Evolutionary conservation across 2,797 vertebrate species (phyloP).

Genomic region (Pangasius sanitwongsei): DNA sequence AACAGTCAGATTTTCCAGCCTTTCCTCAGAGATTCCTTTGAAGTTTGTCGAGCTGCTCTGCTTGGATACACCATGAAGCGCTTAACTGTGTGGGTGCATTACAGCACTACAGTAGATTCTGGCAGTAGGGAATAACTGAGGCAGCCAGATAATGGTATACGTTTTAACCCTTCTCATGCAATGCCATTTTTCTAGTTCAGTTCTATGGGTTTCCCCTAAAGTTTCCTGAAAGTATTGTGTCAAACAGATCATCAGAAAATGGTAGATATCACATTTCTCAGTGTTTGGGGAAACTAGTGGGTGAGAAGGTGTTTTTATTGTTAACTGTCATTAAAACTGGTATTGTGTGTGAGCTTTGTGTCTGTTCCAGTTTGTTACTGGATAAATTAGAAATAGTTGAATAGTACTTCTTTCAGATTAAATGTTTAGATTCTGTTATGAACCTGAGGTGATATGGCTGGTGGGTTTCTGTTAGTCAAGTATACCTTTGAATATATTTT

Average conservation of each 20-base stretch:
- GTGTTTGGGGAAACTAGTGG: slow-evolving; percentile 2
- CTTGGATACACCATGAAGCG: slow-evolving; percentile 27
- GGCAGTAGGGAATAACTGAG: slow-evolving; percentile 14
- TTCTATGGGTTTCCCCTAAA: slow-evolving; percentile 41
- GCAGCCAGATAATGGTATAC: slow-evolving; percentile 5
- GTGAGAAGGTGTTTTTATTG: neutral
- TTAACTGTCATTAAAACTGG: neutral
- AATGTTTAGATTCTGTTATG: neutral
- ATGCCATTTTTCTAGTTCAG: slow-evolving; percentile 2
- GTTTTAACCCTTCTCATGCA: slow-evolving; percentile 28
- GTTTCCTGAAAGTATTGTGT: slow-evolving; percentile 33
- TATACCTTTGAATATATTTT: slow-evolving; percentile 23
- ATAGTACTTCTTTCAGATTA: neutral
- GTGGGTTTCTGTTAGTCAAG: slow-evolving; percentile 11
- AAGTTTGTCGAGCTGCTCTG: slow-evolving; percentile 19
- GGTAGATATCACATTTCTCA: slow-evolving; percentile 5
- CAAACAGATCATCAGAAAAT: slow-evolving; percentile 33
- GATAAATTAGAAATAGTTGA: neutral
- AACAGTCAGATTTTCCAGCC: neutral
- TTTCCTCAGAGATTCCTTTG: neutral
- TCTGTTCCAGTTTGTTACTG: neutral
- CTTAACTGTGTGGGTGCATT: slow-evolving; percentile 35
- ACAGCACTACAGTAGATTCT: slow-evolving; percentile 7
- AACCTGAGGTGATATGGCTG: neutral
- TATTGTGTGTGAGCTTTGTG: neutral